Evolutionary conservation across 2,113 vertebrate genomes (phyloP).

Genomic region (Eupsittula cactorum): DNA sequence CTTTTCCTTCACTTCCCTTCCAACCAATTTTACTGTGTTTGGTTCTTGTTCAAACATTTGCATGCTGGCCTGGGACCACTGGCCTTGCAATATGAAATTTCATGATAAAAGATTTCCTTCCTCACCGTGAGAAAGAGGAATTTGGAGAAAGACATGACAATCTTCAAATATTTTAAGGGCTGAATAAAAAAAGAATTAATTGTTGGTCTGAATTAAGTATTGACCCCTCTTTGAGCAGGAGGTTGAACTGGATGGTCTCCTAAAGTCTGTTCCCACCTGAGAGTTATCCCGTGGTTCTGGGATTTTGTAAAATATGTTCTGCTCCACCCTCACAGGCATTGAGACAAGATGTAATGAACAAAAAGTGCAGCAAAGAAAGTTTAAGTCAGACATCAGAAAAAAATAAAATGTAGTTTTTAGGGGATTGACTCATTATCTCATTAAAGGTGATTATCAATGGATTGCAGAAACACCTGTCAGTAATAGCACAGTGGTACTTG

Average conservation of each 20-base stretch:
- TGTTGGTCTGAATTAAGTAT: background rate
- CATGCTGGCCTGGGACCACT: background rate
- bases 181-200: background rate
- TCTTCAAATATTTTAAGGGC: background rate
- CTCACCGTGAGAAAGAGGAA: background rate
- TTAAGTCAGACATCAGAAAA: background rate
- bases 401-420: rapidly evolving
- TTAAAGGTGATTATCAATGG: background rate
- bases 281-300: background rate
- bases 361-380: background rate
- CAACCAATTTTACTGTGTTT: background rate
- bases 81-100: background rate
- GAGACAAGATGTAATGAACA: background rate
- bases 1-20: background rate
- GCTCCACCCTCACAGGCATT: background rate
- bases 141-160: background rate
- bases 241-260: background rate
- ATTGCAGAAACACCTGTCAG: background rate
- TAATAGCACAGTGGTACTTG: background rate
- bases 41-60: background rate
- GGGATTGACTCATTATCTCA: background rate
- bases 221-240: background rate
- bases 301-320: background rate
- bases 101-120: background rate
- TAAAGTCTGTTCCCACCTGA: background rate